Evolutionary conservation across 2,113 vertebrate genomes (phyloP), one percentile per base, ranked within the genome.

Genomic region (Microtus oregoni): DNA sequence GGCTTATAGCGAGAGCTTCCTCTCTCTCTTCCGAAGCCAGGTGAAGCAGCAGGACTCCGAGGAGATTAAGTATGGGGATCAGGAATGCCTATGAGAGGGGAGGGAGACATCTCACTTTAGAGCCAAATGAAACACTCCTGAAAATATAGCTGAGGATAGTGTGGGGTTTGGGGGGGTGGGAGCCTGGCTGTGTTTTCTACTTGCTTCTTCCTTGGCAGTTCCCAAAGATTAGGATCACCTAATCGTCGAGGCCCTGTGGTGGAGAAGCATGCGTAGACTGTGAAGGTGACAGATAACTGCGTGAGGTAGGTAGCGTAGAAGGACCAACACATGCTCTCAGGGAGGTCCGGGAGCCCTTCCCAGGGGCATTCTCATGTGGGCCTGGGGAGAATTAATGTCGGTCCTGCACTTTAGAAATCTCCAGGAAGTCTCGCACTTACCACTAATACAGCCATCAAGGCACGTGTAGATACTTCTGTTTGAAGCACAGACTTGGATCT

Each of bases 241-340:
- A 41, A 55, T 52, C 35, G 65, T 2, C 22, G 20, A 9, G 26
- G 47, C n/a, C 35, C 1, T 5, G 0, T 0, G 13, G 2, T 26
- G 9, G 76, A 28, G 50, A n/a, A 52, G 35, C 22, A 11, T 4
- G 78, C 15, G 11, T 7, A 13, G 38, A 3, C 30, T 65, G 35
- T n/a, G 24, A 41, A 68, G 63, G 7, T 0, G 1, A 4, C 4
- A 8, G 70, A 44, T 44, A 44, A 44, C 44, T 44, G 44, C 4
- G 4, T 2, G 79, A 3, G 44, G 17, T 19, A 55, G 15, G 10
- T 44, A 13, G 22, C 4, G 5, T 10, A 2, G 0, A 0, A 47
- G 8, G 78, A 12, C 65, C 5, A 4, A 1, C 3, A 3, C 1
- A 3, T 11, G 22, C 32, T 77, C 5, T 61, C 44, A n/a, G 77